Conservation (phyloP, 2,888 invertebrate species). For the Andrena flavipes region DNA sequence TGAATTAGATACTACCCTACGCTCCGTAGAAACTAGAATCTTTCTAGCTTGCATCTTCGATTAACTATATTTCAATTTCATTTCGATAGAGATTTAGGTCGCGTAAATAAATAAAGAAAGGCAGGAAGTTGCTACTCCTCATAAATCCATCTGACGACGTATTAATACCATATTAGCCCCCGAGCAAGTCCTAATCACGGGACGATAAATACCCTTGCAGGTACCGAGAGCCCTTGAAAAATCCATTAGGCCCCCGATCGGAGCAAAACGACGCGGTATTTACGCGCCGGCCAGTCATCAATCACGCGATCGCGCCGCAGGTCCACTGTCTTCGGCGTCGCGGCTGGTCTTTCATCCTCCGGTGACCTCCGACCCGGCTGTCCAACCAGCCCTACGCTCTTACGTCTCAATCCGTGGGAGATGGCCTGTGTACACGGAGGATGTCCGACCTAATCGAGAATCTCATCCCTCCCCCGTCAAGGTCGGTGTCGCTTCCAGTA, state of each 20-base stretch:
- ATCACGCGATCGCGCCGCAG: conserved; percentile 60
- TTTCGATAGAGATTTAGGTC: too few species aligned
- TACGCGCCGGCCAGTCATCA: conserved; percentile 66
- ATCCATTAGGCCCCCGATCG: conserved; percentile 53
- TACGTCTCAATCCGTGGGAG: conserved; percentile 57
- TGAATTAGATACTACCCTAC: too few species aligned
- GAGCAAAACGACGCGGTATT: conserved; percentile 59
- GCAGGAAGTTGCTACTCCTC: too few species aligned
- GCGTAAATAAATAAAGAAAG: too few species aligned
- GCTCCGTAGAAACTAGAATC: too few species aligned
- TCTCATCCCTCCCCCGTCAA: conserved; percentile 29
- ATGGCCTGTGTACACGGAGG: conserved; percentile 4
- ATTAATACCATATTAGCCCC: not conserved
- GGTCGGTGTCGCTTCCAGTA: conserved; percentile 45
- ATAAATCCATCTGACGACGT: too few species aligned
- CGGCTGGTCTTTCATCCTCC: conserved; percentile 65
- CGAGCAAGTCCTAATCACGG: not conserved
- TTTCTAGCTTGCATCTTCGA: too few species aligned
- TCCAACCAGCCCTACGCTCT: conserved; percentile 23
- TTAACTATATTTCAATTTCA: too few species aligned
- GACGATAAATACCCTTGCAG: conserved; percentile 30
- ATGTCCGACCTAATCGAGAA: conserved; percentile 27
- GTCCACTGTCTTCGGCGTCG: conserved; percentile 66
- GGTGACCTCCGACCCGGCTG: conserved; percentile 53
- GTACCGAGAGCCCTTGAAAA: conserved; percentile 50